Conservation (phyloP, 2,888 invertebrate genomes). For the Fabriciana adippe region DNA sequence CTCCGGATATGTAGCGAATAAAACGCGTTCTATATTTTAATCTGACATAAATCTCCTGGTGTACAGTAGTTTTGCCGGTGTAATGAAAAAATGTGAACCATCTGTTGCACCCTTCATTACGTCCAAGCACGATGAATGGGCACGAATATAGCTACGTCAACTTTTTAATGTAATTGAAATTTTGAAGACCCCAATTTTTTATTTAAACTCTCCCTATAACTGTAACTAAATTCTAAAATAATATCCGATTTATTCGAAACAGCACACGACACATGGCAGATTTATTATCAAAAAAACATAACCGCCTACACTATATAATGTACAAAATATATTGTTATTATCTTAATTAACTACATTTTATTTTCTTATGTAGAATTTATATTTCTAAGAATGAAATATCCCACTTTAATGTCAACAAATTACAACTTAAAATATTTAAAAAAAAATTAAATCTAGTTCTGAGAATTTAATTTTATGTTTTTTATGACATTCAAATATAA, state of each 20-base stretch:
- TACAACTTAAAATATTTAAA: too few species aligned
- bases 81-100: conserved; percentile 79
- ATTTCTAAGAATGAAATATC: too few species aligned
- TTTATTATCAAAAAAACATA: conserved; percentile 1
- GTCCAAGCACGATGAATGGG: conserved; percentile 65
- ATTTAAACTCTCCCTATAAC: conserved; percentile 63
- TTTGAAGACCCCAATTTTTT: conserved; percentile 73
- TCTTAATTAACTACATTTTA: too few species aligned
- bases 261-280: conserved; percentile 26
- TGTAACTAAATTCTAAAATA: conserved; percentile 40
- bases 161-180: conserved; percentile 81
- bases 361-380: too few species aligned
- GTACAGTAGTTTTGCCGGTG: conserved; percentile 66
- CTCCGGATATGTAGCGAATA: conserved; percentile 73
- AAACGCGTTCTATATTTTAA: conserved; percentile 72
- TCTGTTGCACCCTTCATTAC: conserved; percentile 82
- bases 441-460: background rate
- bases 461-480: background rate
- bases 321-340: too few species aligned
- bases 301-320: too few species aligned
- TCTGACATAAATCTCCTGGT: conserved; percentile 76
- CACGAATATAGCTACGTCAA: conserved; percentile 69
- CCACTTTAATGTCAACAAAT: too few species aligned
- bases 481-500: background rate
- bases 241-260: conserved; percentile 24